Conservation (phyloP, 2,113 vertebrate genomes). For the Prietella phreatophila region DNA sequence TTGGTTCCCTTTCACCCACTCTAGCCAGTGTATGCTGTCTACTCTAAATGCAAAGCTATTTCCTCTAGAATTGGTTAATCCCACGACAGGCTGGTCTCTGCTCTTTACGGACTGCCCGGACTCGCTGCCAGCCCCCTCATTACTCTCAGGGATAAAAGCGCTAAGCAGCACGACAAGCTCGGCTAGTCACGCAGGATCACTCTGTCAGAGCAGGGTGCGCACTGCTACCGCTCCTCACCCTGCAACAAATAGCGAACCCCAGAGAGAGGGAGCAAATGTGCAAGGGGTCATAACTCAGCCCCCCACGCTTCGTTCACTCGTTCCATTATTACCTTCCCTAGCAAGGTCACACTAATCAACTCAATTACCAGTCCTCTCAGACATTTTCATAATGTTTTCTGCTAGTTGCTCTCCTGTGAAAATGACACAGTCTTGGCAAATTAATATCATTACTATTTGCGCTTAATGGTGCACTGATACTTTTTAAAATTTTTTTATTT, state of each 20-base stretch:
- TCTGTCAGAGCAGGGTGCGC: slow-evolving; percentile 73
- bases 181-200: slow-evolving; percentile 74
- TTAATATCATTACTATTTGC: slow-evolving; percentile 95
- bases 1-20: slow-evolving; percentile 16
- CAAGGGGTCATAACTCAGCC: slow-evolving; percentile 74
- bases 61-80: slow-evolving; percentile 55
- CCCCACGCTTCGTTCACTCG: slow-evolving; percentile 80
- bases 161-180: slow-evolving; percentile 72
- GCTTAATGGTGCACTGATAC: slow-evolving; percentile 88
- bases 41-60: slow-evolving; percentile 64
- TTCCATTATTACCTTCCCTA: slow-evolving; percentile 86
- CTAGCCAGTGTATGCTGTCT: slow-evolving; percentile 29
- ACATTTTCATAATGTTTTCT: slow-evolving; percentile 99
- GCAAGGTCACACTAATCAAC: slow-evolving; percentile 99
- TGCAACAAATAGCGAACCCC: slow-evolving; percentile 73
- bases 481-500: slow-evolving; percentile 74
- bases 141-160: slow-evolving; percentile 59
- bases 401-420: slow-evolving; percentile 99
- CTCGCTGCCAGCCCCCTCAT: slow-evolving; percentile 54
- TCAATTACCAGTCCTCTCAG: slow-evolving; percentile 93
- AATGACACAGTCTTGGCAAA: slow-evolving; percentile 97
- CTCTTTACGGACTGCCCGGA: slow-evolving; percentile 44
- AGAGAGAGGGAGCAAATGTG: slow-evolving; percentile 34
- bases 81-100: slow-evolving; percentile 29
- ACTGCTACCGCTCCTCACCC: slow-evolving; percentile 72